These are phyloP conservation scores for Semnopithecus entellus DNA, from an alignment of 2,113 vertebrate species.

Conservation along the genomic window DNA sequence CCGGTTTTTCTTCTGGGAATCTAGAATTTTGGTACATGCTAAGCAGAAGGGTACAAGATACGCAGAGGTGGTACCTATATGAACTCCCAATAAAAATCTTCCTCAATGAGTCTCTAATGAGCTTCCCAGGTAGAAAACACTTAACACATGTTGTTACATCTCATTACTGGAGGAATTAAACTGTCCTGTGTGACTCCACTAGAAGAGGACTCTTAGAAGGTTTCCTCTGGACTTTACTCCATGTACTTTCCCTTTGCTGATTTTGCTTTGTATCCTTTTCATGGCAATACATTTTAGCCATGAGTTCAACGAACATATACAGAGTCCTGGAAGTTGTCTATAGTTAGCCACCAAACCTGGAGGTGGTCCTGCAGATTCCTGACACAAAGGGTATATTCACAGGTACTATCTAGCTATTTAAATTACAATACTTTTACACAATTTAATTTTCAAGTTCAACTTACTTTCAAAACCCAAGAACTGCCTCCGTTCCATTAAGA, in stretches of 20 bases:
- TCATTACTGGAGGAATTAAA: not conserved
- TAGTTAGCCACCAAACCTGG: not conserved
- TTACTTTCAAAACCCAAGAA: slow-evolving; percentile 49
- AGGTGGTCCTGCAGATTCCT: not conserved
- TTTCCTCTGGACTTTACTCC: not conserved
- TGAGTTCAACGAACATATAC: not conserved
- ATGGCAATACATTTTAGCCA: not conserved
- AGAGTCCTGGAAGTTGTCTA: not conserved
- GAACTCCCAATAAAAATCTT: not conserved
- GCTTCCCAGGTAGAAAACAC: not conserved
- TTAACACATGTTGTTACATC: not conserved
- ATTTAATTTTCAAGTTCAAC: not conserved
- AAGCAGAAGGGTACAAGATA: not conserved
- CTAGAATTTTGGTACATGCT: not conserved
- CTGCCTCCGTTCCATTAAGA: not conserved
- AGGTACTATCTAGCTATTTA: not conserved
- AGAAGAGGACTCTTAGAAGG: not conserved
- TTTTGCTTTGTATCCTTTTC: not conserved
- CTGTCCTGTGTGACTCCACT: not conserved
- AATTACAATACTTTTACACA: not conserved
- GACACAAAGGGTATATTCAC: not conserved
- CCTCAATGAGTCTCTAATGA: not conserved
- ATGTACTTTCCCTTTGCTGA: not conserved
- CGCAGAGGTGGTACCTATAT: not conserved
- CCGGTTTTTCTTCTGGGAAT: not conserved